Percentiles rank a stretch among this genome's conserved stretches.
Evolutionary conservation across 2,113 vertebrate genomes (phyloP).

Genomic region (Puntigrus tetrazona): DNA sequence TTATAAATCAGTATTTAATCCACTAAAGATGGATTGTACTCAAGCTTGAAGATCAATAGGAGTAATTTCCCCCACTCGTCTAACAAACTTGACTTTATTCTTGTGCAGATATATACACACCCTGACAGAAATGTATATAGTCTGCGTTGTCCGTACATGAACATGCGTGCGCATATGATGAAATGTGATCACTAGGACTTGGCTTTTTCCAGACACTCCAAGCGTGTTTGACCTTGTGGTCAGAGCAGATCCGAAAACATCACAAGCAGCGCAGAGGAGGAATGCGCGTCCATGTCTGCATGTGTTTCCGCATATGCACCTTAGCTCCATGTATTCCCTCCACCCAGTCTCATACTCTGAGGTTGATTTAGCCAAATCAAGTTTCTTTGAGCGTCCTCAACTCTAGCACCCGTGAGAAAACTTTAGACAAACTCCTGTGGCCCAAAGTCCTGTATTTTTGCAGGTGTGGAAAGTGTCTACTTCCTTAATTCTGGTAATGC

Average conservation of each 20-base stretch:
- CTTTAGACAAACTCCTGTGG: slow-evolving; percentile 36
- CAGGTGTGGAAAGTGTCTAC: slow-evolving; percentile 77
- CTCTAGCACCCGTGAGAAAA: slow-evolving; percentile 42
- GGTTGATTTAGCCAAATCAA: slow-evolving; percentile 48
- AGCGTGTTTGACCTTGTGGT: slow-evolving; percentile 37
- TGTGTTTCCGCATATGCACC: slow-evolving; percentile 37
- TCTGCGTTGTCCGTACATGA: neutral
- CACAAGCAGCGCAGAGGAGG: slow-evolving; percentile 27
- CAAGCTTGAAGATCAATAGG: neutral
- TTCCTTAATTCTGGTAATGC: slow-evolving; percentile 1
- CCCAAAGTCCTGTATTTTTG: slow-evolving; percentile 77
- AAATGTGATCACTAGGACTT: slow-evolving; percentile 14
- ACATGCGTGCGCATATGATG: neutral
- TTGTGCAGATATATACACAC: slow-evolving; percentile 19
- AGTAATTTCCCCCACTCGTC: neutral
- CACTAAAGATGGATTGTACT: neutral
- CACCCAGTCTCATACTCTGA: slow-evolving; percentile 27
- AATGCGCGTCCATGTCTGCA: slow-evolving; percentile 52
- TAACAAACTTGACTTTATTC: neutral
- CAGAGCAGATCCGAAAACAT: slow-evolving; percentile 38
- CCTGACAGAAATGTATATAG: neutral
- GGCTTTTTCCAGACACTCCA: slow-evolving; percentile 31
- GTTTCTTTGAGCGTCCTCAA: slow-evolving; percentile 27
- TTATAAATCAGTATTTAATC: neutral
- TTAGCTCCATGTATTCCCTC: slow-evolving; percentile 5